Evolutionary conservation across 2,113 vertebrate species (phyloP), one percentile per base, ranked within the genome.

Genomic region (zebrafish (Danio rerio)): DNA sequence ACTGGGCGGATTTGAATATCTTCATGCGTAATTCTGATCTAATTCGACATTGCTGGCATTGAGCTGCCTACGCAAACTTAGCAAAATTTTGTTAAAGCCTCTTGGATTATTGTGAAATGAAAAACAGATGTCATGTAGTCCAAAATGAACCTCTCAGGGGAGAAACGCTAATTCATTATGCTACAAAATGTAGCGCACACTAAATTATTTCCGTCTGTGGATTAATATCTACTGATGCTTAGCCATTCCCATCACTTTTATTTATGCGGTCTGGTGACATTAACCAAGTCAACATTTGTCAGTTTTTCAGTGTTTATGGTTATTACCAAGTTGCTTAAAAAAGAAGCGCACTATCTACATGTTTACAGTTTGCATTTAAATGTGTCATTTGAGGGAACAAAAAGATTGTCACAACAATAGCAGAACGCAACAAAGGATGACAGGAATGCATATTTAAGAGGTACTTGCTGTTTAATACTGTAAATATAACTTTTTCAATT

Each of bases 111-210:
- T 65, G n/a, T 53, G 16, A 59, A 59, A 75, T 59, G 40, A 75
- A 75, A 2, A 78, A 66, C 76, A 66, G 59, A 78, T 78, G 76
- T 50, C 74, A 53, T 7, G 2, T 65, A 63, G 47, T 66, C 53
- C 18, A 42, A 78, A 78, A 78, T 42, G 0, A 78, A 66, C 15
- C 47, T 49, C 31, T 66, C 16, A 53, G 49, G 31, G 31, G 12
- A 1, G 52, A 65, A 78, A 49, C 59, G 1, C 47, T 8, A 78
- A 65, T 65, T 66, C 15, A 42, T 53, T 78, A 65, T 13, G 16
- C 20, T 55, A 40, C 70, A 73, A 72, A 73, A 53, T 12, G 2
- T 52, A 53, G 69, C 10, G 7, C 18, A 72, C 0, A 0, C 66
- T 47, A 20, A 49, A 70, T 49, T 7, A 21, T 70, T 70, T 49